Base-by-base conservation (phyloP, 2,797 vertebrate genomes). In the Myotis findleyi region DNA sequence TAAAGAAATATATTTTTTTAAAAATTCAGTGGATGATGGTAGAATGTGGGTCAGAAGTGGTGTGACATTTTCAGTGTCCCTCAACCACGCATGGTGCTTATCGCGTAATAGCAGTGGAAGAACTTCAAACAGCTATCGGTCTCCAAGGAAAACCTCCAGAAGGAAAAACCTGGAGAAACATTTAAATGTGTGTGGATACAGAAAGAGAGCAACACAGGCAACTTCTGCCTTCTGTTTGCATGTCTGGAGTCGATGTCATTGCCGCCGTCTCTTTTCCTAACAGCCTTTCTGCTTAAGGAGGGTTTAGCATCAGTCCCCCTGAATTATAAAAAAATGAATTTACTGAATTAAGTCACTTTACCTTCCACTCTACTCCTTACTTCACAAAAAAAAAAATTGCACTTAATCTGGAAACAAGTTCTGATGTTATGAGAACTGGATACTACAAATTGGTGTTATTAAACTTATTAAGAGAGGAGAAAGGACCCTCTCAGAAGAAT, bases 341-440 rank as follows among this genome's bases (percentile, higher is more conserved):
- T n/a, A 33, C 23, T 6, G 1, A 25, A 3, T 17, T 51, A 11
- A 79, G 68, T 93, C 80, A 89, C 59, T 75, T 89, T 49, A 82
- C 16, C 30, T 21, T 95, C 33, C 21, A 25, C 25, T 80, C 80
- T 88, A 38, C 38, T 49, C 33, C 38, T 91, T 89, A 68, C 49
- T 92, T 86, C 83, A 92, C 49, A 64, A 64, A n/a, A 83, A n/a
- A 83, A 79, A 93, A 41, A 95, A 85, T 62, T 85, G 27, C 47
- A 79, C 75, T 89, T 94, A 89, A 87, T 77, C 68, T 55, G 20
- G 73, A 82, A 95, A 93, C 89, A 77, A 90, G 81, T 75, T 95
- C 84, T 90, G 64, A 87, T 84, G 20, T 64, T 69, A 66, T 17
- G 13, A 93, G 53, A 96, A 95, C 7, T 85, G n/a, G 33, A 21